Evolutionary conservation across 2,888 invertebrate species (phyloP).

Genomic region (Aradus depressus): DNA sequence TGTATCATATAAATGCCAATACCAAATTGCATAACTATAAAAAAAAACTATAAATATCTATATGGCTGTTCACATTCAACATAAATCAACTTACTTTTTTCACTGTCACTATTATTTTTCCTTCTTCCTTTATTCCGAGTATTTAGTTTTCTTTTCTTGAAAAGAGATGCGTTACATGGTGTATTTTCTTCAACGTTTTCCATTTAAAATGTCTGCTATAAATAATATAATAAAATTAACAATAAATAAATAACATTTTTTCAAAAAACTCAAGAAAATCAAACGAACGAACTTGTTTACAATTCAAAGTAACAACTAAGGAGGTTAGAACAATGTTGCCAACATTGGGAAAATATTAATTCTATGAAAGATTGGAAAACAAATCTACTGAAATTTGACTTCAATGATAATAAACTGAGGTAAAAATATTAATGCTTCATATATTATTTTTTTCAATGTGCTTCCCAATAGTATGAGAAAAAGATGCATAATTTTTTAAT

Average conservation of each 20-base stretch:
- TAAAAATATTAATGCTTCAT: no score
- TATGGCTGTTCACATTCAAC: not conserved
- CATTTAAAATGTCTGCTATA: not conserved
- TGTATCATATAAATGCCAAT: not conserved
- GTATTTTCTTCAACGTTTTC: not conserved
- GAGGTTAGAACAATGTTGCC: not conserved
- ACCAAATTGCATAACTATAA: not conserved
- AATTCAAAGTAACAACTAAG: not conserved
- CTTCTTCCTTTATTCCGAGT: conserved; percentile 10
- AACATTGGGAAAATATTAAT: no score
- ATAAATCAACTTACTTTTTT: conserved; percentile 4
- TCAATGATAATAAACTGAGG: no score
- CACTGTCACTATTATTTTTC: conserved; percentile 14
- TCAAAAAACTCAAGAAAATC: not conserved
- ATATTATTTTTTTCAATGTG: no score
- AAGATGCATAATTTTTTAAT: no score
- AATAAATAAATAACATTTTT: not conserved
- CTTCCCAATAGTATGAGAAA: no score
- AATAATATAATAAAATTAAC: not conserved
- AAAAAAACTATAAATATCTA: no score
- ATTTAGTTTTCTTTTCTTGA: conserved; percentile 21
- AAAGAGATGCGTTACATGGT: conserved; percentile 6
- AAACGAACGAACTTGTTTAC: not conserved
- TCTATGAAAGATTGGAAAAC: no score
- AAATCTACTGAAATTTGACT: no score